phyloP scores from a whole-genome alignment of 2,797 vertebrate genomes.

The Borostomias antarcticus region DNA sequence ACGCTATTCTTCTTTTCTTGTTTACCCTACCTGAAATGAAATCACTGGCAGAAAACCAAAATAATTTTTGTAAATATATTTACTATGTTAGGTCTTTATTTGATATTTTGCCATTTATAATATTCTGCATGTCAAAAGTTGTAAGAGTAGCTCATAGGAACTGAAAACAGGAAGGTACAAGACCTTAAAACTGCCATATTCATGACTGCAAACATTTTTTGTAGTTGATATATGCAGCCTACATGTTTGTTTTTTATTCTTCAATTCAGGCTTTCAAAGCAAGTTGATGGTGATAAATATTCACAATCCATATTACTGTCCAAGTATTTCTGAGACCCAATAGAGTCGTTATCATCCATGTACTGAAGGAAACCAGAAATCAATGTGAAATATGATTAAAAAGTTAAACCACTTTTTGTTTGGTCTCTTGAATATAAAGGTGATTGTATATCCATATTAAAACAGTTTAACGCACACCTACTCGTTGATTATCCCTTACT shows the following conservation, averaged over 20 bases:
- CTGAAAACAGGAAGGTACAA: neutral
- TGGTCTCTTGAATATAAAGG: constrained; percentile 7
- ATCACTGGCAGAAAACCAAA: constrained; percentile 7
- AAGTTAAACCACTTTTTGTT: constrained; percentile 49
- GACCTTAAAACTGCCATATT: constrained; percentile 25
- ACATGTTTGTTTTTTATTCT: constrained; percentile 31
- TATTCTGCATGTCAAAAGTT: neutral
- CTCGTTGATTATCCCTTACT: too few species aligned
- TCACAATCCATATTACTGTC: constrained; percentile 19
- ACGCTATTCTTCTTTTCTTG: neutral
- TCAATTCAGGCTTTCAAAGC: constrained; percentile 8
- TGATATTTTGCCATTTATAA: constrained; percentile 23
- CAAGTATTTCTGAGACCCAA: neutral
- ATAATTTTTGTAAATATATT: neutral
- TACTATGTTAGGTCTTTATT: constrained; percentile 28
- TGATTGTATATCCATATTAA: too few species aligned
- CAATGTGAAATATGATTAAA: constrained; percentile 60
- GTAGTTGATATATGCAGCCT: constrained; percentile 19
- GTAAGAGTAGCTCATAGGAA: neutral
- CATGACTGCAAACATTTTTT: constrained; percentile 26
- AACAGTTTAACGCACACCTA: too few species aligned
- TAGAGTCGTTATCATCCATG: constrained; percentile 38
- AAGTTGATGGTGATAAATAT: constrained; percentile 39
- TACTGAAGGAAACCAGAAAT: constrained; percentile 43
- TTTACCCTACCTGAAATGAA: neutral